A percentile compares a stretch with the other conserved stretches of the same genome.
These are phyloP conservation scores for Dinomys branickii DNA, from an alignment of 2,113 vertebrate genomes.

Conservation along the genomic window DNA sequence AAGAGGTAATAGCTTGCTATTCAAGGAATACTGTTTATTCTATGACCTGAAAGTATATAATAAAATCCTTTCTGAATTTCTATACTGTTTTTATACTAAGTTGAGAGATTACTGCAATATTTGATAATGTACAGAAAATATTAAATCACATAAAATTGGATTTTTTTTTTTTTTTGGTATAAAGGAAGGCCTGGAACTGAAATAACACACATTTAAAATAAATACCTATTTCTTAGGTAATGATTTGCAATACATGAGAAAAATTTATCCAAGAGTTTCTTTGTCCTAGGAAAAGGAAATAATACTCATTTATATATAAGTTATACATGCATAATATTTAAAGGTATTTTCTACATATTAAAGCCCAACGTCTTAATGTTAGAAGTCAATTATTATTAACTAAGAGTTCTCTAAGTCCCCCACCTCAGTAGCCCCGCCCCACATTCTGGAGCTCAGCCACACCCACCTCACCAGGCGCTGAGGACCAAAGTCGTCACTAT, in stretches of 20 bases:
- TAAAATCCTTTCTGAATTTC: not conserved
- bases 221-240: not conserved
- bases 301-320: not conserved
- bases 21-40: constrained; percentile 31
- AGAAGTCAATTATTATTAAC: not conserved
- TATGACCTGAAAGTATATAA: constrained; percentile 26
- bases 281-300: not conserved
- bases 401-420: not conserved
- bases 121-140: not conserved
- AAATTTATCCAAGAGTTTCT: not conserved
- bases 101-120: not conserved
- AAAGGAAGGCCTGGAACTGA: not conserved
- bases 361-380: not conserved
- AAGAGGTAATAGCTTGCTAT: constrained; percentile 37
- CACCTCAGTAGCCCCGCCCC: not conserved
- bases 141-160: not conserved
- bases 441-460: not conserved
- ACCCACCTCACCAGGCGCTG: not conserved
- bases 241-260: not conserved
- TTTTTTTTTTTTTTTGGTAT: not conserved
- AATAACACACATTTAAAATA: constrained; percentile 34
- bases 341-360: not conserved
- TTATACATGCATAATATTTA: not conserved
- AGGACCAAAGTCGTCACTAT: not conserved
- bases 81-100: not conserved